Percentiles rank a stretch among this genome's conserved stretches.
Conservation (phyloP, 2,113 vertebrate genomes). For the Delphinus delphis region DNA sequence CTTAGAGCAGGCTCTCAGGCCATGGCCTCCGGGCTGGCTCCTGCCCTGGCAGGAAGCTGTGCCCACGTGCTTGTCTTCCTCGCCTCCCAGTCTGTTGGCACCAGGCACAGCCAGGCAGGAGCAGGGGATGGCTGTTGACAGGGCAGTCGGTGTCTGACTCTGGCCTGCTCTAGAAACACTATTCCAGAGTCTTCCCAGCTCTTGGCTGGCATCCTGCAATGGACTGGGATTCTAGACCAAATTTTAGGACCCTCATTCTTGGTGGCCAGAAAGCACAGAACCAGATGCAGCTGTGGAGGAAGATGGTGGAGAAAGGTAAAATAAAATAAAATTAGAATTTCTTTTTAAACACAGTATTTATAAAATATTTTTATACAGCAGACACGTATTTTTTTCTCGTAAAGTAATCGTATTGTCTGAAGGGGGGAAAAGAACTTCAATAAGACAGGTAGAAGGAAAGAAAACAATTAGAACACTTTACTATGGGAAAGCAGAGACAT, state of each 20-base stretch:
- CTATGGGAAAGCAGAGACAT: slow-evolving; percentile 6
- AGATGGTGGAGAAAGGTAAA: slow-evolving; percentile 60
- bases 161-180: neutral
- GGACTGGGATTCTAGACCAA: neutral
- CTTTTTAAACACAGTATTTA: neutral
- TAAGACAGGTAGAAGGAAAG: neutral
- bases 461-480: neutral
- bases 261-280: slow-evolving; percentile 31
- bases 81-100: neutral
- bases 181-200: neutral
- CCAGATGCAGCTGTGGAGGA: neutral
- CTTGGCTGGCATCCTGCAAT: neutral
- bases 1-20: neutral
- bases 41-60: slow-evolving; percentile 57
- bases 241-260: neutral
- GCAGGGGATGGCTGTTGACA: neutral
- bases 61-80: slow-evolving; percentile 43
- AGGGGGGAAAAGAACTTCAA: neutral
- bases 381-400: neutral
- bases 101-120: neutral
- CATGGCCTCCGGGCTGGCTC: slow-evolving; percentile 38
- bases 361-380: neutral
- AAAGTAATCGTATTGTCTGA: neutral
- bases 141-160: neutral
- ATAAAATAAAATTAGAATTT: neutral